phyloP scores from a whole-genome alignment of 2,113 vertebrate species.

The Bungarus multicinctus region DNA sequence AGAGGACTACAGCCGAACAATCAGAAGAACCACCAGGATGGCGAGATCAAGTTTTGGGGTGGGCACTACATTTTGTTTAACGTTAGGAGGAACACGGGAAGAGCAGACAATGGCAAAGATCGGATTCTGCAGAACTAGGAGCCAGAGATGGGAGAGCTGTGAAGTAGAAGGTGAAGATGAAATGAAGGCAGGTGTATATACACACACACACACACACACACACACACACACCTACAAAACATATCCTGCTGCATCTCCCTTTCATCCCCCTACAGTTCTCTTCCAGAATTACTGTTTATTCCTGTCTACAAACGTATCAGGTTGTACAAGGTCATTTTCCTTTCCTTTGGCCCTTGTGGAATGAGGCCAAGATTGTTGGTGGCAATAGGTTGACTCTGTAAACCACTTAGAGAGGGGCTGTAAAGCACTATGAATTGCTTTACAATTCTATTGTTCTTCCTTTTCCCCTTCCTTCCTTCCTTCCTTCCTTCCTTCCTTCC shows the following conservation, averaged over 20 bases:
- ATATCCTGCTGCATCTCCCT: background rate
- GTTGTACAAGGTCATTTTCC: background rate
- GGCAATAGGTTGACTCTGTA: too few relatives aligned
- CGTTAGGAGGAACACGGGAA: slow-evolving; percentile 35
- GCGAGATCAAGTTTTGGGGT: slow-evolving; percentile 23
- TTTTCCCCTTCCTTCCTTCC: too few relatives aligned
- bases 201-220: too few relatives aligned
- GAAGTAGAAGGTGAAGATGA: background rate
- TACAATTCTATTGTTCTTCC: too few relatives aligned
- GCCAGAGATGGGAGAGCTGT: too few relatives aligned
- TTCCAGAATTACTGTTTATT: fast-evolving
- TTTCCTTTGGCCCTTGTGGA: background rate
- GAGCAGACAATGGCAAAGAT: background rate
- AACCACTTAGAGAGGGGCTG: too few relatives aligned
- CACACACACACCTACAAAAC: too few relatives aligned
- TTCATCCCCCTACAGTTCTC: fast-evolving
- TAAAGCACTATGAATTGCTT: too few relatives aligned
- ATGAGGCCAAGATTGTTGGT: too few relatives aligned
- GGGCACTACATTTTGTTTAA: slow-evolving; percentile 24
- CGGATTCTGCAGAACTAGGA: background rate
- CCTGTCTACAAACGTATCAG: background rate
- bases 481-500: too few relatives aligned
- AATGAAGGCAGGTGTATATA: too few relatives aligned
- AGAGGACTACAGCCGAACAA: slow-evolving; percentile 47
- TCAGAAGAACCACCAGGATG: slow-evolving; percentile 35